phyloP scores from a whole-genome alignment of 2,888 invertebrate species.

The Pemphredon lugubris region DNA sequence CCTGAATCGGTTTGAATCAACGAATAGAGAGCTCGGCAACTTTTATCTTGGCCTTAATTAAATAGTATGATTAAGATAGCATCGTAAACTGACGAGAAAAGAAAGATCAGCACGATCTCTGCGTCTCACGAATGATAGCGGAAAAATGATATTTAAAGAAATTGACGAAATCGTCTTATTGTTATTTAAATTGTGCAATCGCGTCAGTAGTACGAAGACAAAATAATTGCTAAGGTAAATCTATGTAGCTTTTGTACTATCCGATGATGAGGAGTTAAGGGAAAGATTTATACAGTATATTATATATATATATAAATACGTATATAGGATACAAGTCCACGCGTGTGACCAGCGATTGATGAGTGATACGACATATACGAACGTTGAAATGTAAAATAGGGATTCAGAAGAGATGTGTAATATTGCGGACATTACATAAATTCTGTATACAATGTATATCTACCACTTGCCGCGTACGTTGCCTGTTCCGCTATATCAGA shows the following conservation, averaged over 20 bases:
- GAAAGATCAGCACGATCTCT: background rate
- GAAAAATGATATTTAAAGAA: background rate
- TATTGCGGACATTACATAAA: slow-evolving; percentile 57
- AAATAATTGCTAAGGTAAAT: slow-evolving; percentile 78
- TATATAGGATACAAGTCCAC: slow-evolving; percentile 31
- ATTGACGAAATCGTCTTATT: slow-evolving; percentile 34
- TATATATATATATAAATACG: slow-evolving; percentile 19
- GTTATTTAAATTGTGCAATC: slow-evolving; percentile 46
- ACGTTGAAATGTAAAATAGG: slow-evolving; percentile 32
- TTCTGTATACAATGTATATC: slow-evolving; percentile 64
- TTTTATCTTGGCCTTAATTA: background rate
- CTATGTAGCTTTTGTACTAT: slow-evolving; percentile 60
- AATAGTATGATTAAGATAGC: background rate
- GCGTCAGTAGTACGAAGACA: slow-evolving; percentile 66
- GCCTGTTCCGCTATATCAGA: slow-evolving; percentile 46
- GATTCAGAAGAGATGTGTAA: slow-evolving; percentile 44
- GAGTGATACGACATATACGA: slow-evolving; percentile 49
- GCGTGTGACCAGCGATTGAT: slow-evolving; percentile 49
- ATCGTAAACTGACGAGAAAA: background rate
- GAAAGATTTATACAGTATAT: slow-evolving; percentile 42
- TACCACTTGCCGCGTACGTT: slow-evolving; percentile 63
- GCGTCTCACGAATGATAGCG: background rate
- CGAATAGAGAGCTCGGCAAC: background rate
- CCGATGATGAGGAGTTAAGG: slow-evolving; percentile 43
- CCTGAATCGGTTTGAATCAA: background rate